Base-by-base conservation (phyloP, 1,140 invertebrate species). In the Euura lappo region DNA sequence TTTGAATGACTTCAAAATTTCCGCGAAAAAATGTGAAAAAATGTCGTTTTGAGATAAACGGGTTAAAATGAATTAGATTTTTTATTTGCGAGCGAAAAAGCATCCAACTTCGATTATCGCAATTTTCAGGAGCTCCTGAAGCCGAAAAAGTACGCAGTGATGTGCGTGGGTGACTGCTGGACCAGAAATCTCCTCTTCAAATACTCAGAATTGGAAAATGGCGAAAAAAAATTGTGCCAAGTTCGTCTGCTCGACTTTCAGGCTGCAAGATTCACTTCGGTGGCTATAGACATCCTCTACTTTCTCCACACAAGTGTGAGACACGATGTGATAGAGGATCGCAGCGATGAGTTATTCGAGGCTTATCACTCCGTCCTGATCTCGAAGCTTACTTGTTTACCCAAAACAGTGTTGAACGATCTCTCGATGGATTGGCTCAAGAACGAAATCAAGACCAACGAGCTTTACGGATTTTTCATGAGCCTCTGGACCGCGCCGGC, bases 161-260 rank as follows among this genome's bases (percentile, higher is more conserved):
- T 79, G 2, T 71, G 65, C 45, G 80, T 81, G 46, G 81, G 81
- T 10, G 81, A 83, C 70, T 71, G 78, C 51, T 81, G 80, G 78
- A 64, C 74, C 4, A 79, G 77, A 67, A 81, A 81, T 51, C 70
- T 77, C 43, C 60, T 81, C 47, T 77, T 79, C 28, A 65, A 66
- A 2, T 66, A 77, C 51, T 7, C 7, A 51, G 2, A 51, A 11
- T 28, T 28, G 28, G 28, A 28, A 28, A 28, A 28, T 28, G 28
- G 28, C 28, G 28, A 28, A 28, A 28, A 28, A 28, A 28, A 28
- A 28, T 28, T 28, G 28, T n/a, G 6, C 10, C 66, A 70, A 6
- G 76, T 72, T 5, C 76, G 71, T 65, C 76, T 80, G 44, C 51
- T 80, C 8, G 77, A 79, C 69, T 79, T 76, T 47, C 79, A 79